A percentile compares a stretch with the other conserved stretches of the same genome.
Conservation (phyloP, 2,888 invertebrate genomes). For the Trachelus troglodyta region DNA sequence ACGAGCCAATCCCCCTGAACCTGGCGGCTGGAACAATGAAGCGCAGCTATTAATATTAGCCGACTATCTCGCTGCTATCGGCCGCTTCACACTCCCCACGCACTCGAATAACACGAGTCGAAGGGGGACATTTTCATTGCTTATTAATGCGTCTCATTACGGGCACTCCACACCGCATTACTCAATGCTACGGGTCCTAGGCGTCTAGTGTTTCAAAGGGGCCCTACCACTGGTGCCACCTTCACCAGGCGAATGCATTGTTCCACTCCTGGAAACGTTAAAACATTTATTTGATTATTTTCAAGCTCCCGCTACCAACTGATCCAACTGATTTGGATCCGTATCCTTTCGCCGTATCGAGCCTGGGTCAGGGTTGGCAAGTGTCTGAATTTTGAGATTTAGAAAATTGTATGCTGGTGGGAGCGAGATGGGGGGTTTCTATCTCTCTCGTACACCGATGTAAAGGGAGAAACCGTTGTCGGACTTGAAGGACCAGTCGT, state of each 20-base stretch:
- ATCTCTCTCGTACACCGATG: background rate
- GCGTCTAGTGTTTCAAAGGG: conserved; percentile 60
- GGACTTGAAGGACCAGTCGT: conserved; percentile 44
- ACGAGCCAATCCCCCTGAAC: background rate
- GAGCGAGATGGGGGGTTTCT: background rate
- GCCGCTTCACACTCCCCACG: conserved; percentile 56
- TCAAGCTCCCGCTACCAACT: background rate
- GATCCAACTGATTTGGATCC: background rate
- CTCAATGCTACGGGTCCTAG: conserved; percentile 54
- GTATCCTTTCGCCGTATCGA: background rate
- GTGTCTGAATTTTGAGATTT: background rate
- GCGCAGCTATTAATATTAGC: conserved; percentile 57
- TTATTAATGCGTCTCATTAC: conserved; percentile 62
- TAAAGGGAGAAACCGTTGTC: conserved; percentile 23
- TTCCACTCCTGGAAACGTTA: conserved; percentile 3
- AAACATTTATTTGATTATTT: background rate
- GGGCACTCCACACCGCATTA: conserved; percentile 61
- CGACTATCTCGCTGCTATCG: conserved; percentile 58
- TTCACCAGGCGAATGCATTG: background rate
- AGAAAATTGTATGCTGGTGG: background rate
- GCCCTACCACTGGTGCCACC: conserved; percentile 14
- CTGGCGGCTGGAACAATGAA: conserved; percentile 44
- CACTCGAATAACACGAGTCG: conserved; percentile 57
- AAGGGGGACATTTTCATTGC: conserved; percentile 62
- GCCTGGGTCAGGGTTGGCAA: background rate